These are phyloP conservation scores for Sciurus carolinensis DNA, from an alignment of 2,797 vertebrate species.

Conservation along the genomic window DNA sequence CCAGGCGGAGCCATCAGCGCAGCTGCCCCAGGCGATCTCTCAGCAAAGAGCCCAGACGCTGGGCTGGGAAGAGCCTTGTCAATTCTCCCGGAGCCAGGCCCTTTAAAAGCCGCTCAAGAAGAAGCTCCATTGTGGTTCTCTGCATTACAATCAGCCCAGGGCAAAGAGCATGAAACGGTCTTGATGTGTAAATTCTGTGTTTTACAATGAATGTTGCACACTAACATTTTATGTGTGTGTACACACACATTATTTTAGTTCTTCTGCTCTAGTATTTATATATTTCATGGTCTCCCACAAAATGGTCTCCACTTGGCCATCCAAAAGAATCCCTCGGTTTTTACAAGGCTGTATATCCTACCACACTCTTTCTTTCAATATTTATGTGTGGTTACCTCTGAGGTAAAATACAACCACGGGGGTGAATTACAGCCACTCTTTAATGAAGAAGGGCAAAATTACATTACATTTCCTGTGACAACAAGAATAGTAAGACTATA, in stretches of 20 bases:
- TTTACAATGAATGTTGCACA: conserved; percentile 39
- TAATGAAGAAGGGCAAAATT: background rate
- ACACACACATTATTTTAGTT: background rate
- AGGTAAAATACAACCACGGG: background rate
- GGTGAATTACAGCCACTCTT: background rate
- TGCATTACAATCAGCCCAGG: conserved; percentile 62
- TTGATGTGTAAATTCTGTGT: conserved; percentile 57
- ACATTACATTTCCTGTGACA: background rate
- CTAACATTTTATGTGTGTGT: background rate
- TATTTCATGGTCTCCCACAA: conserved; percentile 18
- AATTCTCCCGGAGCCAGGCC: background rate
- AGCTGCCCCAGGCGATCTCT: conserved; percentile 68
- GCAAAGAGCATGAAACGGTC: conserved; percentile 16
- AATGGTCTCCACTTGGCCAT: background rate
- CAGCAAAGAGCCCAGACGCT: background rate
- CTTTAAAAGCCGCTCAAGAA: conserved; percentile 6
- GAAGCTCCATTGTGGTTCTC: conserved; percentile 20
- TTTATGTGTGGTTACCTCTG: background rate
- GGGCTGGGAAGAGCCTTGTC: background rate
- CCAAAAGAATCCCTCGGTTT: conserved; percentile 10
- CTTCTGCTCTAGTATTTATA: conserved; percentile 45
- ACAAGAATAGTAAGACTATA: background rate
- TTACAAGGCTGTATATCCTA: background rate
- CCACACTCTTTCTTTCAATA: background rate
- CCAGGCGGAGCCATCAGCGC: conserved; percentile 46